Conservation (phyloP, 2,797 vertebrate genomes). For the Pogoniulus pusillus region DNA sequence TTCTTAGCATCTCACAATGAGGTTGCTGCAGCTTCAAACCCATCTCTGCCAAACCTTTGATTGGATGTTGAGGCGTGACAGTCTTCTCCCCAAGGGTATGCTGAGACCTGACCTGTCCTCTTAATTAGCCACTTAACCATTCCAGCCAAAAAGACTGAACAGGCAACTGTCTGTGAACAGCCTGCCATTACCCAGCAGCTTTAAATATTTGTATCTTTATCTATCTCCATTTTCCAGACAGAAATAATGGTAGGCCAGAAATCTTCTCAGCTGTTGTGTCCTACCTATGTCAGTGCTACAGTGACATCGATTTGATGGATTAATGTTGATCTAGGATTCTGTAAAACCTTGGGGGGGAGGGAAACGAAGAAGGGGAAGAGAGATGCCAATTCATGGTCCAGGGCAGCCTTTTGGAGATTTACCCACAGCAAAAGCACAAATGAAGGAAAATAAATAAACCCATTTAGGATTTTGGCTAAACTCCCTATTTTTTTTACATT, state of each 20-base stretch:
- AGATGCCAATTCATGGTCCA: not conserved
- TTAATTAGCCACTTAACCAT: slow-evolving; percentile 65
- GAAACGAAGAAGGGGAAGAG: not conserved
- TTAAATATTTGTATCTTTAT: slow-evolving; percentile 22
- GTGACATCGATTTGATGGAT: slow-evolving; percentile 3
- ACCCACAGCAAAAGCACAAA: not conserved
- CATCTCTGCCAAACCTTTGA: slow-evolving; percentile 19
- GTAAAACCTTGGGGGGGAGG: not conserved
- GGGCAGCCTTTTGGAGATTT: not conserved
- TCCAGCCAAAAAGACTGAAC: slow-evolving; percentile 39
- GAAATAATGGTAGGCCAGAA: slow-evolving; percentile 4
- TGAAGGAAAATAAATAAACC: not conserved
- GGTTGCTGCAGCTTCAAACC: slow-evolving; percentile 12
- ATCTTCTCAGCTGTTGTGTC: slow-evolving; percentile 11
- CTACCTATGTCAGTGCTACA: not conserved
- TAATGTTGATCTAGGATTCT: not conserved
- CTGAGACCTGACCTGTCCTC: slow-evolving; percentile 40
- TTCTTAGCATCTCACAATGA: not conserved
- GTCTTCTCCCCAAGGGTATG: not conserved
- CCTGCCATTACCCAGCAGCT: slow-evolving; percentile 17
- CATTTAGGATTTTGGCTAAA: not conserved
- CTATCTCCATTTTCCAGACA: slow-evolving; percentile 47
- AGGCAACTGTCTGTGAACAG: slow-evolving; percentile 19
- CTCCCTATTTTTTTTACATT: not conserved
- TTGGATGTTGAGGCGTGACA: not conserved